These are phyloP conservation scores for Sympetrum striolatum DNA, from an alignment of 2,888 invertebrate genomes.

Conservation along the genomic window DNA sequence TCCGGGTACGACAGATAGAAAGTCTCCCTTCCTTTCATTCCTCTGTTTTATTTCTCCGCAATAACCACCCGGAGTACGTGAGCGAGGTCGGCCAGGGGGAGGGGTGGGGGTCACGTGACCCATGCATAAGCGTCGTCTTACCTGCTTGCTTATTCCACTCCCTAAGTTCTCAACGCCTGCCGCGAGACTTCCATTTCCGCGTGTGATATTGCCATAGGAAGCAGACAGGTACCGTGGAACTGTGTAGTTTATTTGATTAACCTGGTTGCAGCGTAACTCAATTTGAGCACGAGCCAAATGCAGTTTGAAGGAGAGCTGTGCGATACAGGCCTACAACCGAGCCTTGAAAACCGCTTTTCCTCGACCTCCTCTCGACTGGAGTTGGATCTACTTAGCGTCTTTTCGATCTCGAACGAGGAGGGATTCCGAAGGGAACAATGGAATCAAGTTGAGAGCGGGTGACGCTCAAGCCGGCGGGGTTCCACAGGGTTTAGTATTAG, in stretches of 20 bases:
- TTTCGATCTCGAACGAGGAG: not conserved
- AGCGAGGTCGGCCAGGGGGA: not conserved
- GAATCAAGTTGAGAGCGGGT: not conserved
- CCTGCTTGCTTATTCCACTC: constrained; percentile 35
- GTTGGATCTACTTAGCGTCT: not conserved
- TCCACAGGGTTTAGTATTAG: not conserved
- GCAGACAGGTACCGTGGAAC: constrained; percentile 14
- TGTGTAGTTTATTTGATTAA: constrained; percentile 30
- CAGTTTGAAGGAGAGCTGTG: constrained; percentile 15
- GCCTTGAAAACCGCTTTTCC: not conserved
- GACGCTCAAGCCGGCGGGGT: not conserved
- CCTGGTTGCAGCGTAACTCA: constrained; percentile 44
- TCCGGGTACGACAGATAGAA: not conserved
- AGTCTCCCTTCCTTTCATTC: not conserved
- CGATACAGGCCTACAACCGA: not conserved
- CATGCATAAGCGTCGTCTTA: not conserved
- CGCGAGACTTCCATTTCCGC: constrained; percentile 31
- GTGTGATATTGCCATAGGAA: constrained; percentile 6
- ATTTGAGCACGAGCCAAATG: constrained; percentile 38
- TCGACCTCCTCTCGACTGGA: not conserved
- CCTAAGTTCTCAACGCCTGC: constrained; percentile 1
- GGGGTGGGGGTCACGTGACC: not conserved
- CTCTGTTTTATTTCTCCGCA: not conserved
- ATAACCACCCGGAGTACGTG: not conserved
- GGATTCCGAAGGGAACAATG: not conserved